Evolutionary conservation across 2,113 vertebrate genomes (phyloP), one percentile per base, ranked within the genome.

Genomic region (Formicarius rufipectus): DNA sequence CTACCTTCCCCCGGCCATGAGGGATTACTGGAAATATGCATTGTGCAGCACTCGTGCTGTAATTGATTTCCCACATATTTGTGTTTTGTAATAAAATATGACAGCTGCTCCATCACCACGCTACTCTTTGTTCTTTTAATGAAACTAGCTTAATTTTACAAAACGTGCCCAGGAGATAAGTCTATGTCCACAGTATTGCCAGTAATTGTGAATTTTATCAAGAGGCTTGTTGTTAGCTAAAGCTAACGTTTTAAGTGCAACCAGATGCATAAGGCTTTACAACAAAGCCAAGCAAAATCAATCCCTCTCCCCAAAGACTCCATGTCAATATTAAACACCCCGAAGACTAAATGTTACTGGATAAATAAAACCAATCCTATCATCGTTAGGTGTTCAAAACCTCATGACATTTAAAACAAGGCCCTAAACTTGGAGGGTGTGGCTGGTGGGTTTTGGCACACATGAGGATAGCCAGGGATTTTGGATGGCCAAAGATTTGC

Each of bases 1-100:
- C 85, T 67, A 95, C 95, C 95, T 93, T 94, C 87, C 90, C 85
- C 83, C 13, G 9, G 82, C 76, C 49, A 2, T 35, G 35, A 28
- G 87, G 92, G 82, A 96, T 93, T 93, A 91, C 93, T 96, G 87
- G 78, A 93, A 96, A 95, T 85, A 91, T 31, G 90, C 91, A 76
- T 15, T 52, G 42, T 85, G 91, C 62, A 23, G 71, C 73, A 53
- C 58, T 92, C 45, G 2, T 33, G 83, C 87, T 83, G 76, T 83
- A 90, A 96, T 44, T 96, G 93, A 91, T 96, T 96, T 94, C 92
- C 95, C 93, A 94, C 90, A 71, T 94, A 94, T 88, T 96, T 94
- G 95, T 94, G 90, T 90, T 95, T 84, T 80, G 90, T 74, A 96
- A 95, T 94, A 94, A 96, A 96, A 90, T 93, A 96, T 94, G 96